Evolutionary conservation across 2,113 vertebrate species (phyloP).

Genomic region (Himantopus leucocephalus): DNA sequence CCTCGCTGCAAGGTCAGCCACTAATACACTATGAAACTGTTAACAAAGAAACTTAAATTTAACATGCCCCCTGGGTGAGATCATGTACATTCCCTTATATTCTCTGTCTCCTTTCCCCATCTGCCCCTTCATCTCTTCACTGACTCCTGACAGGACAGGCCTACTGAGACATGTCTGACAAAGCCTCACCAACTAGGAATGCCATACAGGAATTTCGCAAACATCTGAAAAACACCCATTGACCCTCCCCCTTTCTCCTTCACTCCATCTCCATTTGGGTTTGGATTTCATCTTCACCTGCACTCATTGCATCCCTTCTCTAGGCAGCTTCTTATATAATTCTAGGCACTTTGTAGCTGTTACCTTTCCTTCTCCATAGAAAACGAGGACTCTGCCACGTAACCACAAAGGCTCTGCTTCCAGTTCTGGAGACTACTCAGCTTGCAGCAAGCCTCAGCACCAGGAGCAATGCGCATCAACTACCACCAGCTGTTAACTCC

Average conservation of each 20-base stretch:
- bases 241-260: not conserved
- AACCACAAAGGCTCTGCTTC: not conserved
- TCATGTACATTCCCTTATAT: constrained; percentile 31
- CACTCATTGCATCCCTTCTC: not conserved
- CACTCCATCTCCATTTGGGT: not conserved
- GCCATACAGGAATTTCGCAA: not conserved
- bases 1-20: constrained; percentile 65
- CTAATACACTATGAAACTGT: constrained; percentile 58
- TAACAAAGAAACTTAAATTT: constrained; percentile 68
- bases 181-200: not conserved
- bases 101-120: constrained; percentile 35
- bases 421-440: not conserved
- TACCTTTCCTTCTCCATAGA: not conserved
- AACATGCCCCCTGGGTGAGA: constrained; percentile 56
- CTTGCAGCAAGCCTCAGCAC: not conserved
- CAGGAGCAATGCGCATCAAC: accelerated
- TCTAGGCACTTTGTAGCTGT: not conserved
- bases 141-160: not conserved
- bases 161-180: not conserved
- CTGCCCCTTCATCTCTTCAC: not conserved
- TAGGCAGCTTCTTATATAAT: not conserved
- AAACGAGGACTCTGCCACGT: accelerated
- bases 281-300: not conserved
- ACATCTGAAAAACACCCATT: accelerated
- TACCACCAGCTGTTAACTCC: not conserved